Percentiles rank a stretch among this genome's conserved stretches.
Conservation (phyloP, 2,797 vertebrate genomes). For the Perodicticus potto region DNA sequence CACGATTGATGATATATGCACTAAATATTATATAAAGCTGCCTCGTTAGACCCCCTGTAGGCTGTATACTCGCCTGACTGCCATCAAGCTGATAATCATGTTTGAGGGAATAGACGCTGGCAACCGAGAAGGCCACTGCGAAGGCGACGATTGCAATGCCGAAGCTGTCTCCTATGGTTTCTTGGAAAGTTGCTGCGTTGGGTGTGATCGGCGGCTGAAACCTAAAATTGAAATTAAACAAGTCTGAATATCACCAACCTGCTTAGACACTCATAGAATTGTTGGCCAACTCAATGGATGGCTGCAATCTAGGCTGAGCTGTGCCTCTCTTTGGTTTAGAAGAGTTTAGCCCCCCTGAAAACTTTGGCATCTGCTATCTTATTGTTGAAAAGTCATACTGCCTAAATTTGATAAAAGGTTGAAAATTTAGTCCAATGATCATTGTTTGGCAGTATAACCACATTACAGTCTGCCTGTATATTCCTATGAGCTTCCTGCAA, state of each 20-base stretch:
- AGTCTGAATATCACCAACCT: background rate
- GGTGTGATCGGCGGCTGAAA: conserved; percentile 92
- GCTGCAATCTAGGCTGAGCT: background rate
- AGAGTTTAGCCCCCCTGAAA: conserved; percentile 37
- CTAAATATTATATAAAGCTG: background rate
- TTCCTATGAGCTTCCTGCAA: background rate
- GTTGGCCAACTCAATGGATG: background rate
- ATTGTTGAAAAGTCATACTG: conserved; percentile 4
- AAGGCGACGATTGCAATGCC: conserved; percentile 96
- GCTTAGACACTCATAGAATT: background rate
- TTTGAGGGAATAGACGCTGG: conserved; percentile 96
- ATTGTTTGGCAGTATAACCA: background rate
- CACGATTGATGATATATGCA: background rate
- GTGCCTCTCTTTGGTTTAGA: background rate
- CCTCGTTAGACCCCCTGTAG: background rate
- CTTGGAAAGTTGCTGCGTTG: conserved; percentile 88
- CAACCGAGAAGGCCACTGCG: conserved; percentile 95
- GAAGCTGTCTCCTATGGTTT: conserved; percentile 90
- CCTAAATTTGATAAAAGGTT: conserved; percentile 42
- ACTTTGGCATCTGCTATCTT: conserved; percentile 43
- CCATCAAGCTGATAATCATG: conserved; percentile 95
- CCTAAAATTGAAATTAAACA: conserved; percentile 85
- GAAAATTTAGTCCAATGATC: background rate
- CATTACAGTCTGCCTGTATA: background rate
- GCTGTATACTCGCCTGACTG: conserved; percentile 92